These are phyloP conservation scores for Catharus fuscescens DNA, from an alignment of 2,113 vertebrate species.

Conservation along the genomic window DNA sequence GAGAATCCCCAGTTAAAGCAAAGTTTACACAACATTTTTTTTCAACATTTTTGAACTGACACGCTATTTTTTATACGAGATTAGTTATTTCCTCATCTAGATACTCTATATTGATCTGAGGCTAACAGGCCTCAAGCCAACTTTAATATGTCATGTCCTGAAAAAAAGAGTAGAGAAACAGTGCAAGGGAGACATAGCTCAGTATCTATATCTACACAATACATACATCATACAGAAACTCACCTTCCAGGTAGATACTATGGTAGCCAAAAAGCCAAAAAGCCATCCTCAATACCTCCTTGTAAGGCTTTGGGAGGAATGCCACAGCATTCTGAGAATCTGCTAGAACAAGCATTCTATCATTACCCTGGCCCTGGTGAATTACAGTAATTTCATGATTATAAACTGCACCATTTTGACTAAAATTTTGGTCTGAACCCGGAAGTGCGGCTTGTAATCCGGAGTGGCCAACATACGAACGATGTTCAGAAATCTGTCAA, in stretches of 20 bases:
- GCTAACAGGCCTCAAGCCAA: constrained; percentile 1
- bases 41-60: neutral
- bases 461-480: too few relatives aligned
- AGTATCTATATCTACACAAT: neutral
- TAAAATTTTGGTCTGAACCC: too few relatives aligned
- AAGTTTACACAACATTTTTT: neutral
- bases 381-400: neutral
- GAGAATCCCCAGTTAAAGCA: neutral
- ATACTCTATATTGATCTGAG: constrained; percentile 23
- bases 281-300: neutral
- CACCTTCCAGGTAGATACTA: too few relatives aligned
- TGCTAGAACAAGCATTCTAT: neutral
- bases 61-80: neutral
- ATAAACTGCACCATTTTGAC: too few relatives aligned
- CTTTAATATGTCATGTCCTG: neutral
- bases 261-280: neutral
- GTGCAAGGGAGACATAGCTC: neutral
- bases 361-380: neutral
- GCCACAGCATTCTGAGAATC: neutral
- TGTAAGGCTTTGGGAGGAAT: neutral
- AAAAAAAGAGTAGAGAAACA: neutral
- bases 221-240: neutral
- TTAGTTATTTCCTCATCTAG: constrained; percentile 11
- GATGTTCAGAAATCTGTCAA: too few relatives aligned
- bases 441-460: too few relatives aligned